Percentiles rank a stretch among this genome's conserved stretches.
These are phyloP conservation scores for Esox masquinongy DNA, from an alignment of 2,797 vertebrate genomes.

Conservation along the genomic window DNA sequence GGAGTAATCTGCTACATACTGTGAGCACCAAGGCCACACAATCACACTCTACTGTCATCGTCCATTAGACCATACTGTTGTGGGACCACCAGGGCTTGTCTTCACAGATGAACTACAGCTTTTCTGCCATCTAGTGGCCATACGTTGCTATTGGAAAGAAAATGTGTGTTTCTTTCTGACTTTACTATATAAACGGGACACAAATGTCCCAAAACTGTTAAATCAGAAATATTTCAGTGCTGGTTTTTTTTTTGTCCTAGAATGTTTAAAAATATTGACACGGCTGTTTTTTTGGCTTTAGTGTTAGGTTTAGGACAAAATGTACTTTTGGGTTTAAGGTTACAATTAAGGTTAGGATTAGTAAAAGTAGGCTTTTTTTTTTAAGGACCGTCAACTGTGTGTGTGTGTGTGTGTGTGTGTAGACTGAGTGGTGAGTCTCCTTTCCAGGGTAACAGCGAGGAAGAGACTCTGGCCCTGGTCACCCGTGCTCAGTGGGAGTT, in stretches of 20 bases:
- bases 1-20: slow-evolving; percentile 91
- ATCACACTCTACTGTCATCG: not conserved
- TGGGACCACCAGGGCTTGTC: not conserved
- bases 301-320: no score
- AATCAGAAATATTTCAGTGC: no score
- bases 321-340: no score
- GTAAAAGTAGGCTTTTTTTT: no score
- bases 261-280: no score
- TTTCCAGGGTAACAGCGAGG: slow-evolving; percentile 83
- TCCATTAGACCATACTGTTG: not conserved
- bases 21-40: slow-evolving; percentile 70
- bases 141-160: not conserved
- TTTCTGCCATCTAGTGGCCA: slow-evolving; percentile 22
- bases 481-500: slow-evolving; percentile 86
- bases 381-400: no score
- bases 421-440: slow-evolving; percentile 89
- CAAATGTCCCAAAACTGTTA: no score
- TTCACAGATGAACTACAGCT: not conserved
- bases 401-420: slow-evolving; percentile 5
- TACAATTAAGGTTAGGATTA: no score
- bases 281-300: no score
- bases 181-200: no score
- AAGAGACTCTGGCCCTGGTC: slow-evolving; percentile 81
- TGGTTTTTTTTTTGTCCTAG: no score
- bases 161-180: no score